phyloP scores from a whole-genome alignment of 2,888 invertebrate genomes.

The Caenorhabditis virilis region DNA sequence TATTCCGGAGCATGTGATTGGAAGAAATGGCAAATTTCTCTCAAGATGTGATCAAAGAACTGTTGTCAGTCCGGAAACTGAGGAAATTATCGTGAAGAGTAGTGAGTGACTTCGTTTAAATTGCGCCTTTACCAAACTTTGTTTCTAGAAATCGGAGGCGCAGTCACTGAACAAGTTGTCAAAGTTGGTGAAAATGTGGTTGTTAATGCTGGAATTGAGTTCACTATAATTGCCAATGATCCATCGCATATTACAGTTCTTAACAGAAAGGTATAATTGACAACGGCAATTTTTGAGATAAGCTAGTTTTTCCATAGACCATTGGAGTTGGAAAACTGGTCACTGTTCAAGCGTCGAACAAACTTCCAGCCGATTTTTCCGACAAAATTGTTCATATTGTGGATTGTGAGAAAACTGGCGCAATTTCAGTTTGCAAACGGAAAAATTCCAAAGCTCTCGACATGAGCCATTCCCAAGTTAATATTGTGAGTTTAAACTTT shows the following conservation, averaged over 20 bases:
- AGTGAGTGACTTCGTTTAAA: too few relatives aligned
- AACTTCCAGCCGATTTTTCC: conserved; percentile 1
- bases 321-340: neutral
- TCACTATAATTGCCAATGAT: neutral
- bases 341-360: neutral
- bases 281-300: too few relatives aligned
- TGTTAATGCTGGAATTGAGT: neutral
- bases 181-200: neutral
- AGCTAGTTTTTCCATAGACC: neutral
- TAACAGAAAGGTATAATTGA: too few relatives aligned
- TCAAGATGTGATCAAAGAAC: conserved; percentile 1
- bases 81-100: neutral
- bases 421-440: neutral
- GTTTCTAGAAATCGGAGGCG: too few relatives aligned
- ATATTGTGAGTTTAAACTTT: too few relatives aligned
- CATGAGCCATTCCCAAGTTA: too few relatives aligned
- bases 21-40: neutral
- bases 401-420: conserved; percentile 1
- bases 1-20: neutral
- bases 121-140: too few relatives aligned
- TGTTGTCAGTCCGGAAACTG: neutral
- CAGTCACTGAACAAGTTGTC: neutral
- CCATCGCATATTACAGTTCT: neutral
- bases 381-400: conserved; percentile 6
- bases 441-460: too few relatives aligned